Evolutionary conservation across 2,888 invertebrate species (phyloP), one percentile per base, ranked within the genome.

Genomic region (Drosophila niveifrons): DNA sequence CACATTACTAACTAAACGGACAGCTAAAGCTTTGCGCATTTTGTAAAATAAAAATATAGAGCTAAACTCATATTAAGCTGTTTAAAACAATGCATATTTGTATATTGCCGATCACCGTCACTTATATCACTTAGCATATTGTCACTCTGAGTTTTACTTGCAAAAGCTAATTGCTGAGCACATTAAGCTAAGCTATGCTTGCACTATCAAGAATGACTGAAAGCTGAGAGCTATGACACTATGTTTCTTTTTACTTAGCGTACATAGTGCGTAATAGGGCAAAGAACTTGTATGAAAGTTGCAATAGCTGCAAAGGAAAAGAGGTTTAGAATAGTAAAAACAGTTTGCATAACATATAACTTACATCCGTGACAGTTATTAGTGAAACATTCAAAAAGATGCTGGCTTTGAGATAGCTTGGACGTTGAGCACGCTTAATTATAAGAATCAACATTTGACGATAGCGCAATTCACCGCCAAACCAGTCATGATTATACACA

Each of bases 231-330:
- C 36, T 36, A 13, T 48, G 46, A 7, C 9, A 31, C 36, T 10
- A 8, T 34, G 18, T 1, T 23, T 11, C 17, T 7, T n/a, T 44
- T 70, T 75, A 88, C 31, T 90, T 74, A 6, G 72, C 57, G 55
- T 91, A 92, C 90, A 92, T 91, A 1, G 91, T 91, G 7, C 90
- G 83, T 10, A 91, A 50, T 1, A 92, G 63, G 2, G 91, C 91
- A 41, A 91, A 92, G 57, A 91, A 91, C 62, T 91, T 91, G 58
- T 91, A 92, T 4, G 91, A 91, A 2, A 92, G 64, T 51, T 90
- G 91, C 31, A 90, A 72, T 4, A 92, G 73, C 92, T 92, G 71
- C 1, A 4, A 11, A n/a, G n/a, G 3, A 31, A 36, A 6, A 3
- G n/a, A 23, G 4, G 36, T 11, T 36, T 11, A 11, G 0, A 11